phyloP scores from a whole-genome alignment of 37 sponge, comb jelly and placozoan species.

The Geodia barretti region DNA sequence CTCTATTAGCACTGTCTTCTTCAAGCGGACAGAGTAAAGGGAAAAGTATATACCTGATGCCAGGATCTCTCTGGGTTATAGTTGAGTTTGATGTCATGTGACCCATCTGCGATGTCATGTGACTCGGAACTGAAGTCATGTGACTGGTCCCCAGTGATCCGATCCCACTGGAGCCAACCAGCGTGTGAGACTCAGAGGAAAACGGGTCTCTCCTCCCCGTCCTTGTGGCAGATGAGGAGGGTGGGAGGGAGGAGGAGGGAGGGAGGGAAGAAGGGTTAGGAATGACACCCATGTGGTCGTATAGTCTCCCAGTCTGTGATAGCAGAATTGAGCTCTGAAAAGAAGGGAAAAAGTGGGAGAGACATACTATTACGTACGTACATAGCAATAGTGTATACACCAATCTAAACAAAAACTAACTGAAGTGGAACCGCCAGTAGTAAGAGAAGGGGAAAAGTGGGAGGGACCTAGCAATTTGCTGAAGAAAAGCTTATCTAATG shows the following conservation, averaged over 20 bases:
- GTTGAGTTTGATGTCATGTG: neutral
- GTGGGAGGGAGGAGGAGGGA: neutral
- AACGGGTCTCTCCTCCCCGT: too few species aligned
- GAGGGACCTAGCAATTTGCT: too few species aligned
- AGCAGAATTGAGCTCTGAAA: too few species aligned
- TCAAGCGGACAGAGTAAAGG: too few species aligned
- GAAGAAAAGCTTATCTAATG: too few species aligned
- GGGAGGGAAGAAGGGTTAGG: neutral
- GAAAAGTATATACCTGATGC: too few species aligned
- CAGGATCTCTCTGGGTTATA: neutral
- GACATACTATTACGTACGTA: neutral
- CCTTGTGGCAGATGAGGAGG: neutral
- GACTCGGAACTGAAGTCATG: too few species aligned
- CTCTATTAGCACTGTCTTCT: too few species aligned
- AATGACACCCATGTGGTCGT: neutral
- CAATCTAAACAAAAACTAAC: constrained; percentile 5
- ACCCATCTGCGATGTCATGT: constrained; percentile 25
- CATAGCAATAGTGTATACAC: constrained; percentile 1
- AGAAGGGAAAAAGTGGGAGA: too few species aligned
- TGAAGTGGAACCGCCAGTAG: too few species aligned
- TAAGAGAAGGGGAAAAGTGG: too few species aligned
- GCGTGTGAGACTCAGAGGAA: neutral
- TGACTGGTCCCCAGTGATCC: constrained; percentile 36
- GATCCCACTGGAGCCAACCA: constrained; percentile 58
- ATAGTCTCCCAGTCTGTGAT: too few species aligned